A percentile compares a stretch with the other conserved stretches of the same genome.
phyloP scores from a whole-genome alignment of 2,888 invertebrate species.

The Dinocampus coccinellae region DNA sequence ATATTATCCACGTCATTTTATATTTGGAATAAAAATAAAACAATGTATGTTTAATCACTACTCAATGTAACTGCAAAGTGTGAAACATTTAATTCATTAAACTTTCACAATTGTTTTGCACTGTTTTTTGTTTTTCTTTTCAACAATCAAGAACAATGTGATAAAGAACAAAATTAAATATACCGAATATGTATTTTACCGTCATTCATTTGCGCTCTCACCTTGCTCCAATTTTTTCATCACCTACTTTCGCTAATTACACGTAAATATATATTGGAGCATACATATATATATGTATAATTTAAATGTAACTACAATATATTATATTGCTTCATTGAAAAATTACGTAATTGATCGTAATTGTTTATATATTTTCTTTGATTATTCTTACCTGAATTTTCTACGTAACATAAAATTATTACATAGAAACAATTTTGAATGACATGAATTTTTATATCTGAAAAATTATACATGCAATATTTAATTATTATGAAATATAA shows the following conservation, averaged over 20 bases:
- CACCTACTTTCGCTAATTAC: not conserved
- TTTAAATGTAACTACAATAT: not conserved
- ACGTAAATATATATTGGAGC: not conserved
- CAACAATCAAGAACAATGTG: not conserved
- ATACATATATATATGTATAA: not conserved
- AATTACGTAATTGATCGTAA: not conserved
- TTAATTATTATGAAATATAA: not conserved
- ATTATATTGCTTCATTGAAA: not conserved
- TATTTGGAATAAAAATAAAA: too few relatives aligned
- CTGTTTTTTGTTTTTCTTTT: too few relatives aligned
- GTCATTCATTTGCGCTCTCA: conserved; percentile 50
- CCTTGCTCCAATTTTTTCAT: conserved; percentile 56
- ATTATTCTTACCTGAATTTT: not conserved
- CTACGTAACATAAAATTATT: not conserved
- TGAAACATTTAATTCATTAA: not conserved
- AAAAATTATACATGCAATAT: too few relatives aligned
- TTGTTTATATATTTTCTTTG: not conserved
- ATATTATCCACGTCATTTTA: too few relatives aligned
- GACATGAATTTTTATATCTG: not conserved
- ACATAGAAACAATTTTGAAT: not conserved
- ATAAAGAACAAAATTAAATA: conserved; percentile 21
- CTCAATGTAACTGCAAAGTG: not conserved
- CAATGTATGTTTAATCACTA: not conserved
- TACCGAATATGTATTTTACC: conserved; percentile 46
- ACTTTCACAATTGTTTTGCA: conserved; percentile 35